A percentile compares a stretch with the other conserved stretches of the same genome.
Conservation (phyloP, 2,113 vertebrate genomes). For the Chionodraco myersi region DNA sequence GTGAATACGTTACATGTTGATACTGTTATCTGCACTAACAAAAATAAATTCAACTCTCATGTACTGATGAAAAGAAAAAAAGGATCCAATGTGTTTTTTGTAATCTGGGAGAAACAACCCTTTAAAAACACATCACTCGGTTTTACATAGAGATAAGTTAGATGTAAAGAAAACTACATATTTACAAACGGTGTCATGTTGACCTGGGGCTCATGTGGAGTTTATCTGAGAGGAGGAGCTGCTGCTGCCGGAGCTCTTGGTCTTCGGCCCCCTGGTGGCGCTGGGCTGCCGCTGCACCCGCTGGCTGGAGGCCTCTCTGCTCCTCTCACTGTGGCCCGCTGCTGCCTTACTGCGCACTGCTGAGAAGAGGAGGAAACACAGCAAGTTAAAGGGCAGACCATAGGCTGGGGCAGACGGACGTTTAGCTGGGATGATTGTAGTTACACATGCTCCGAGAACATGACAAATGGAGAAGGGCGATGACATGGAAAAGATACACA, state of each 20-base stretch:
- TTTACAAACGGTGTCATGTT: constrained; percentile 37
- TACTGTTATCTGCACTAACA: neutral
- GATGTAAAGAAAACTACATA: constrained; percentile 15
- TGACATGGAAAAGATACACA: neutral
- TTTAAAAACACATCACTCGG: neutral
- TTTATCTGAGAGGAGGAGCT: constrained; percentile 85
- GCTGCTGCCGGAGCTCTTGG: constrained; percentile 86
- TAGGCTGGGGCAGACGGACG: neutral
- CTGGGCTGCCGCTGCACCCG: constrained; percentile 89
- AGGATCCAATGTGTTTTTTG: neutral
- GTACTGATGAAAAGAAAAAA: neutral
- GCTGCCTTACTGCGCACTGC: constrained; percentile 86
- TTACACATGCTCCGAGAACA: neutral
- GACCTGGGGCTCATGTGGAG: constrained; percentile 56
- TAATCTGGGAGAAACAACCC: neutral
- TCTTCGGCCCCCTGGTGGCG: constrained; percentile 86
- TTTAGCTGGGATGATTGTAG: neutral
- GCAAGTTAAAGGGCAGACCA: neutral
- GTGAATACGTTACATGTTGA: too few species aligned
- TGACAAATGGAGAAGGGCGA: neutral
- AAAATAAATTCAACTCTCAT: neutral
- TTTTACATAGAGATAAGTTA: constrained; percentile 14
- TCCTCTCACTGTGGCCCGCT: constrained; percentile 81
- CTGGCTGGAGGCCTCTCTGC: constrained; percentile 83
- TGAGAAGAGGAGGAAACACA: constrained; percentile 19